Evolutionary conservation across 2,113 vertebrate species (phyloP).

Genomic region (Pica pica): DNA sequence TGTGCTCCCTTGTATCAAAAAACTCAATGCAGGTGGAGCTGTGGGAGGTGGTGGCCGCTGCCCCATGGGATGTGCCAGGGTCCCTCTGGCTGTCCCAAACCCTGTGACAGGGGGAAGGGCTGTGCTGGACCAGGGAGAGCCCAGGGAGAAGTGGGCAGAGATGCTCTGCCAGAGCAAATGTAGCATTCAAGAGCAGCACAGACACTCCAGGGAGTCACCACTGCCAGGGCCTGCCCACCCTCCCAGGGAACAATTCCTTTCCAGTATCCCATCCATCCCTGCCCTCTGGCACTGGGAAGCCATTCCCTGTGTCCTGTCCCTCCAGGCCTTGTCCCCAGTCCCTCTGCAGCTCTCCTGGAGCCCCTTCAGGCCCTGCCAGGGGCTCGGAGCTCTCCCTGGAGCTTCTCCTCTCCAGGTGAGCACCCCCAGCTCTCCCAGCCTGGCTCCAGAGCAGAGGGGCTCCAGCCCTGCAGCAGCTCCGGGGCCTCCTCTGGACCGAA

Average conservation of each 20-base stretch:
- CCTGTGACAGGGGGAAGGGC: background rate
- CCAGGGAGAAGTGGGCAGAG: fast-evolving
- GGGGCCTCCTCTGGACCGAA: fast-evolving
- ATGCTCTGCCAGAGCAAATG: fast-evolving
- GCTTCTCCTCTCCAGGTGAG: background rate
- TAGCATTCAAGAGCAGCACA: background rate
- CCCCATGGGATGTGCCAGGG: background rate
- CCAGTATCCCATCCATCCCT: fast-evolving
- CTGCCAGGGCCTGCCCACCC: background rate
- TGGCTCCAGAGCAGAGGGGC: background rate
- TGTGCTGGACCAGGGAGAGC: background rate
- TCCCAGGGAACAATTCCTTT: fast-evolving
- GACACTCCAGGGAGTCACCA: background rate
- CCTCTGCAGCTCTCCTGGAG: background rate
- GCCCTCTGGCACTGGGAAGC: background rate
- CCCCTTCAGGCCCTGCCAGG: background rate
- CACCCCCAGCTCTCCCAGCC: background rate
- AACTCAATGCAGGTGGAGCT: background rate
- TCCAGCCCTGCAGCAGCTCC: background rate
- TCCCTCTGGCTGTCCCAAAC: background rate
- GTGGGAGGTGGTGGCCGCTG: fast-evolving
- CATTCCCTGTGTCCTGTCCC: background rate
- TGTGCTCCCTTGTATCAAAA: background rate
- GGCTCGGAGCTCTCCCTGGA: background rate
- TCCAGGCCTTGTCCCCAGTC: background rate